Base-by-base conservation (phyloP, 2,797 vertebrate species). In the Danio jaintianensis region DNA sequence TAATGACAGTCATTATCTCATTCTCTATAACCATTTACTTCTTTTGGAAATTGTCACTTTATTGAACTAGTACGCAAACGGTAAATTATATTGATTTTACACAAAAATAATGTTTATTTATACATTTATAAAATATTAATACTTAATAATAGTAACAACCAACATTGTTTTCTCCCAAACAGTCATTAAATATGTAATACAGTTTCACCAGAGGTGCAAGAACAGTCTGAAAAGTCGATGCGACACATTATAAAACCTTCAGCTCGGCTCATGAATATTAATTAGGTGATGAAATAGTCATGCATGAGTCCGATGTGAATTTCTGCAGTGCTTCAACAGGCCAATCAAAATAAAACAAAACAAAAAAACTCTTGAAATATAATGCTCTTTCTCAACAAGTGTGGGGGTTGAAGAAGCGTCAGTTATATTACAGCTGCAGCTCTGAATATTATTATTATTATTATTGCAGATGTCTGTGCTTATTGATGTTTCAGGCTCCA, bases 401-500 rank as follows among this genome's bases (percentile, higher is more conserved):
- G 8, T 5, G 15, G 47, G 55, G 47, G 47, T 48, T 66, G 38
- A 63, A 13, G 45, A 61, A 1, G 4, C 11, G 10, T 48, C 48
- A 48, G n/a, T 48, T 52, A 18, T 62, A 50, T 3, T 47, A 12
- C 50, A 45, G 20, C 8, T 38, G 22, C 2, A 42, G 52, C 12
- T 7, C 3, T 4, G 42, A 68, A 38, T 50, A 18, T 58, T 18
- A 69, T 16, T 69, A 6, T 6, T 66, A 67, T 29, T n/a, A n/a
- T n/a, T 29, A 38, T 4, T 56, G 18, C 22, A 56, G 40, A 22
- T 67, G 68, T 47, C 66, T 36, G 43, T 67, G 20, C 58, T 75
- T 36, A 15, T 68, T 71, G 53, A 45, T 67, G 48, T 73, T 55
- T 78, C 40, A 68, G 62, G 22, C 22, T 78, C 50, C 68, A 58